These are phyloP conservation scores for Poeciliopsis retropinna DNA, from an alignment of 2,113 vertebrate species.

Conservation along the genomic window DNA sequence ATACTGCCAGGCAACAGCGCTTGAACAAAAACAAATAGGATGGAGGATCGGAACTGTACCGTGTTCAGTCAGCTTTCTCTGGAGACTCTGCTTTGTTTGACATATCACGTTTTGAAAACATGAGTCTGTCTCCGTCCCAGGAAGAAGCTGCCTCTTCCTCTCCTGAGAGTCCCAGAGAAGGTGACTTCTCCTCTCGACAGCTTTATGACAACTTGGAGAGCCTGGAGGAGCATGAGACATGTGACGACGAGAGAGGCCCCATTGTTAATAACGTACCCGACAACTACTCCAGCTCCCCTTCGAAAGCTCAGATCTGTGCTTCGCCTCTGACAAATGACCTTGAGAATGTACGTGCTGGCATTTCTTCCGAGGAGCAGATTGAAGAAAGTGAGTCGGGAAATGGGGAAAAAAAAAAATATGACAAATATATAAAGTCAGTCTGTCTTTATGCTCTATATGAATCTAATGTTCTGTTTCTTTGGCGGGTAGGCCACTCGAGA, in stretches of 20 bases:
- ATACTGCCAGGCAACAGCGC: slow-evolving; percentile 34
- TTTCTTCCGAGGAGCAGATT: slow-evolving; percentile 45
- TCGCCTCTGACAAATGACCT: slow-evolving; percentile 64
- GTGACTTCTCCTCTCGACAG: slow-evolving; percentile 59
- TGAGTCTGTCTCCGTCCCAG: slow-evolving; percentile 52
- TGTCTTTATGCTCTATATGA: slow-evolving; percentile 14
- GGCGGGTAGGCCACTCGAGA: slow-evolving; percentile 14
- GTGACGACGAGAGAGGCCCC: slow-evolving; percentile 59
- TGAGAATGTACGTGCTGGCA: slow-evolving; percentile 44
- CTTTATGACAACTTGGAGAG: slow-evolving; percentile 58
- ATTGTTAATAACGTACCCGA: slow-evolving; percentile 60
- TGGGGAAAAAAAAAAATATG: slow-evolving; percentile 32
- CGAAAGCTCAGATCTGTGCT: slow-evolving; percentile 49
- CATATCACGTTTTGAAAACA: slow-evolving; percentile 57
- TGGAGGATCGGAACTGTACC: slow-evolving; percentile 48
- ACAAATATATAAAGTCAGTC: slow-evolving; percentile 21
- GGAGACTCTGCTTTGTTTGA: slow-evolving; percentile 54
- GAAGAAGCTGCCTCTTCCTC: slow-evolving; percentile 44
- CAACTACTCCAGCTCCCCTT: slow-evolving; percentile 48
- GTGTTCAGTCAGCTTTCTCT: slow-evolving; percentile 43
- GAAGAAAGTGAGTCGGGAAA: slow-evolving; percentile 42
- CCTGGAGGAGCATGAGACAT: slow-evolving; percentile 60
- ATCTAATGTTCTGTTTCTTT: slow-evolving; percentile 3
- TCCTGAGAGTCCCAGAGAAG: slow-evolving; percentile 62
- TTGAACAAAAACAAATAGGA: slow-evolving; percentile 53